Conservation (phyloP, 2,888 invertebrate species). For the Bruchidius siliquastri region DNA sequence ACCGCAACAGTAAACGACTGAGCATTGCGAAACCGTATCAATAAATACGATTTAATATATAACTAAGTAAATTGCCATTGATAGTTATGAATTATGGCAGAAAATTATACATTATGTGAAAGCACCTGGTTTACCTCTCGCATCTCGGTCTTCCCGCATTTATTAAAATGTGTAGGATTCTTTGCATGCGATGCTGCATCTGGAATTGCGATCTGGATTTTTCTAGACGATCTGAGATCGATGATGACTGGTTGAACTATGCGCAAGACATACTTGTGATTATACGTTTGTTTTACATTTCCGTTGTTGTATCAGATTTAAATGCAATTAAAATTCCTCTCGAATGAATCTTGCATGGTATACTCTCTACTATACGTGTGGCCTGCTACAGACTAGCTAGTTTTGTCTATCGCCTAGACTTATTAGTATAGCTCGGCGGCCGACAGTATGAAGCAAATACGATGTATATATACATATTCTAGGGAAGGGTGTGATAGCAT, state of each 20-base stretch:
- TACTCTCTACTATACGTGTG: too few relatives aligned
- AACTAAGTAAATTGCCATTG: conserved; percentile 15
- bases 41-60: conserved; percentile 16
- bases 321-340: neutral
- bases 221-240: neutral
- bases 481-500: too few relatives aligned
- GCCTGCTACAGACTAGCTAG: too few relatives aligned
- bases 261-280: neutral
- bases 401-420: too few relatives aligned
- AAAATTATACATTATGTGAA: conserved; percentile 12
- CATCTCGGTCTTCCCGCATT: neutral
- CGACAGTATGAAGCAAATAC: too few relatives aligned
- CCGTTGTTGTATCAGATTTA: neutral
- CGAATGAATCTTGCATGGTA: too few relatives aligned
- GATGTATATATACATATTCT: too few relatives aligned
- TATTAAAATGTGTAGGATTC: conserved; percentile 1
- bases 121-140: conserved; percentile 12
- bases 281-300: neutral
- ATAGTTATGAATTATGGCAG: conserved; percentile 20
- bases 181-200: neutral
- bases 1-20: conserved; percentile 2
- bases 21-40: conserved; percentile 13
- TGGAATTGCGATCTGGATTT: neutral
- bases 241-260: neutral
- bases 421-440: too few relatives aligned